These are phyloP conservation scores for Archaeoteleia sp. DNA, from an alignment of 2,888 invertebrate genomes.

Conservation along the genomic window DNA sequence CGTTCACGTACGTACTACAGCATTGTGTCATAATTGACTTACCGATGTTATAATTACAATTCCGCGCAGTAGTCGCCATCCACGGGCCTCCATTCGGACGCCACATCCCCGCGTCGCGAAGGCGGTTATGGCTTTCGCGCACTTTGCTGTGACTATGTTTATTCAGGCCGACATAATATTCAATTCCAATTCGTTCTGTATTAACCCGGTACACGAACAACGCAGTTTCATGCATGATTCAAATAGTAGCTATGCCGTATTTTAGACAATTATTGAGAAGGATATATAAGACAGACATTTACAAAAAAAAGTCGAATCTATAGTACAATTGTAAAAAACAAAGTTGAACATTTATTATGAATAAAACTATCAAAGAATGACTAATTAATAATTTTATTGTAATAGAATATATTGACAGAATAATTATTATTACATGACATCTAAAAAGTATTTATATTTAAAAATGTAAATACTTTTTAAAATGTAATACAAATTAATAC, in stretches of 20 bases:
- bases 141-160: slow-evolving; percentile 62
- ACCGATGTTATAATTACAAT: slow-evolving; percentile 75
- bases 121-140: slow-evolving; percentile 28
- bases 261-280: slow-evolving; percentile 48
- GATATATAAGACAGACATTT: too few relatives aligned
- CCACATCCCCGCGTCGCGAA: slow-evolving; percentile 40
- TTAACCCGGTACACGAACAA: slow-evolving; percentile 61
- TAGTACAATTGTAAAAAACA: too few relatives aligned
- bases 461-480: too few relatives aligned
- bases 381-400: too few relatives aligned
- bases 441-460: too few relatives aligned
- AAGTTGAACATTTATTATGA: too few relatives aligned
- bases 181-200: slow-evolving; percentile 73
- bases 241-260: slow-evolving; percentile 39
- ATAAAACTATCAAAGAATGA: too few relatives aligned
- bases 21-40: slow-evolving; percentile 75
- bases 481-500: too few relatives aligned
- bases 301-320: too few relatives aligned
- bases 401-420: too few relatives aligned
- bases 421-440: too few relatives aligned
- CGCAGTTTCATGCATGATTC: slow-evolving; percentile 28
- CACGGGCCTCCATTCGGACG: slow-evolving; percentile 48
- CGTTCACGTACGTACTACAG: slow-evolving; percentile 58
- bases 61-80: slow-evolving; percentile 64
- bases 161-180: slow-evolving; percentile 73